Base-by-base conservation (phyloP, 2,888 invertebrate species). In the Ormyrus pomaceus region DNA sequence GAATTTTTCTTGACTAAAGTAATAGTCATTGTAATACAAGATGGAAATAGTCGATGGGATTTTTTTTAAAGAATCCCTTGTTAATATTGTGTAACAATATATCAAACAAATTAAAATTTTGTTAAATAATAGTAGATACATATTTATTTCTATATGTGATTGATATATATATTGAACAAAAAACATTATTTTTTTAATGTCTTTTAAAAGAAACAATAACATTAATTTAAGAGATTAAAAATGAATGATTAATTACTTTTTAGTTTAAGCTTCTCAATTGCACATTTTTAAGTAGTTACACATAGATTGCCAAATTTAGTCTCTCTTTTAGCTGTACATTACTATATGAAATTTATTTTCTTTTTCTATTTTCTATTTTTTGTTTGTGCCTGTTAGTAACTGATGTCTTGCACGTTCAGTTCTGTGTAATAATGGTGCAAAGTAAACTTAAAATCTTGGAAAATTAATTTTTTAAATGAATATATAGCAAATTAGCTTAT, bases 271-370 rank as follows among this genome's bases (percentile, higher is more conserved):
- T 75, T 58, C 62, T 70, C 71, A 69, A 75, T 46, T 46, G 34
- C 6, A 53, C 19, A 55, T 62, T 75, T 77, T 73, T 74, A 53
- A 78, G 74, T 81, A 78, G 75, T 74, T 9, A 71, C 62, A 77
- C 56, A 55, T 71, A 77, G 71, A 77, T 59, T 82, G 71, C 59
- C 69, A 74, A 82, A 46, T 13, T 53, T 82, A 82, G 82, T 77
- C 77, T 82, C 73, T 82, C 77, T 74, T 79, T 82, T 82, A 79
- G 79, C 70, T 13, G 82, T 82, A 82, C 79, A 79, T 74, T 13
- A 79, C 74, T 79, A 73, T 74, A 74, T 51, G 64, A 68, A 82
- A 34, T 34, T 65, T 69, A 73, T 61, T 80, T 75, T 72, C 69
- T 69, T 62, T 72, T 78, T 78, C 78, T 82, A 73, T 55, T 70